These are phyloP conservation scores for Cynaeus angustus DNA, from an alignment of 2,888 invertebrate genomes.

Conservation along the genomic window DNA sequence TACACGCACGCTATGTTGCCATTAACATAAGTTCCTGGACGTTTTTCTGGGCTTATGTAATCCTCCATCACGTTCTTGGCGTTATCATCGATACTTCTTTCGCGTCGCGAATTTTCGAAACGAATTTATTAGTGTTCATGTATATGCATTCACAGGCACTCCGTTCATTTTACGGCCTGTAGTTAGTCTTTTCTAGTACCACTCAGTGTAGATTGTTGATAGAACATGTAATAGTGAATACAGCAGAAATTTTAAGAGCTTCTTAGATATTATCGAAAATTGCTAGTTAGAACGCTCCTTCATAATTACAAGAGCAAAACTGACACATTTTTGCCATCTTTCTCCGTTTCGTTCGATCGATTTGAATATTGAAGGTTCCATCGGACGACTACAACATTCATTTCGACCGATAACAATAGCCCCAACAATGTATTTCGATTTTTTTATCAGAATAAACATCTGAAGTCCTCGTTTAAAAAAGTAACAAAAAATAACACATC, in stretches of 20 bases:
- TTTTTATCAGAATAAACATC: too few relatives aligned
- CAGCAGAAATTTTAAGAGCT: conserved; percentile 42
- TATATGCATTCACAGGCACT: conserved; percentile 47
- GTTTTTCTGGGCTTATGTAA: conserved; percentile 11
- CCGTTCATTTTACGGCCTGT: conserved; percentile 33
- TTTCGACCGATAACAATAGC: too few relatives aligned
- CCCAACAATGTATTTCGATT: too few relatives aligned
- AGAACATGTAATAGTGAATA: conserved; percentile 49
- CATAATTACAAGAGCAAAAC: conserved; percentile 25
- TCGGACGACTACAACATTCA: too few relatives aligned
- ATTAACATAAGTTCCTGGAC: conserved; percentile 35
- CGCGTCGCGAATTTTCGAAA: conserved; percentile 8
- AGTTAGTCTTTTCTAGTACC: conserved; percentile 49
- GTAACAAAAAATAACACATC: too few relatives aligned
- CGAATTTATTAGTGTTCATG: conserved; percentile 47
- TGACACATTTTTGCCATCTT: conserved; percentile 17
- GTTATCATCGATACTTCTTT: conserved; percentile 15
- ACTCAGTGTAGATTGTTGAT: conserved; percentile 51
- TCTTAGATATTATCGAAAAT: conserved; percentile 46
- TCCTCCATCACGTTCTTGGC: conserved; percentile 18
- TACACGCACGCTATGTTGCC: conserved; percentile 48
- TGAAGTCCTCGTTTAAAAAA: too few relatives aligned
- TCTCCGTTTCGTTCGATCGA: background rate
- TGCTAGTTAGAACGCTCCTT: conserved; percentile 29
- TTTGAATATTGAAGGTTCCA: too few relatives aligned